Conservation (phyloP, 2,797 vertebrate genomes). For the Phoxinus dragarum region DNA sequence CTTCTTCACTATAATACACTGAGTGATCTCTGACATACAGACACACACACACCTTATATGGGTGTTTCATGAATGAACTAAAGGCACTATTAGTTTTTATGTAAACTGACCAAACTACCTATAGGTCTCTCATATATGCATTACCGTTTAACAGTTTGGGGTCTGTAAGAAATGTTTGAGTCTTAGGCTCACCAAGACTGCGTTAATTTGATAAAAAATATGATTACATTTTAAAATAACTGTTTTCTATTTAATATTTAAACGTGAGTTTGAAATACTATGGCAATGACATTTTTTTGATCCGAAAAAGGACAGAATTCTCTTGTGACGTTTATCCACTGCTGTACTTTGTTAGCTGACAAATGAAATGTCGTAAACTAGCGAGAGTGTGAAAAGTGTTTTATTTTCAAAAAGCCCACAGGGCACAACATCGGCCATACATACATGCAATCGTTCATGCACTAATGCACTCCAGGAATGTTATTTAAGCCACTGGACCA, state of each 20-base stretch:
- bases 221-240: neutral
- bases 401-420: neutral
- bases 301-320: neutral
- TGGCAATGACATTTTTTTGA: neutral
- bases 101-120: neutral
- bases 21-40: neutral
- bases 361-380: neutral
- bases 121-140: too few relatives aligned
- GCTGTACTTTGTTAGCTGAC: neutral
- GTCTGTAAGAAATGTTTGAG: neutral
- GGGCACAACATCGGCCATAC: neutral
- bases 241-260: neutral
- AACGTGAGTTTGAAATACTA: neutral
- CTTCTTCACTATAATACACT: neutral
- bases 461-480: conserved; percentile 26
- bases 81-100: neutral
- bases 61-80: neutral
- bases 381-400: neutral
- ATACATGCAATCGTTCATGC: neutral
- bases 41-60: neutral
- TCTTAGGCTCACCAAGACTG: neutral
- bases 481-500: conserved; percentile 10
- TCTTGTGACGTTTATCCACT: neutral
- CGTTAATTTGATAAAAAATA: neutral
- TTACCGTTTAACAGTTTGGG: neutral